Percentiles rank a stretch among this genome's conserved stretches.
These are phyloP conservation scores for Junonia oenone DNA, from an alignment of 2,888 invertebrate genomes.

Conservation along the genomic window DNA sequence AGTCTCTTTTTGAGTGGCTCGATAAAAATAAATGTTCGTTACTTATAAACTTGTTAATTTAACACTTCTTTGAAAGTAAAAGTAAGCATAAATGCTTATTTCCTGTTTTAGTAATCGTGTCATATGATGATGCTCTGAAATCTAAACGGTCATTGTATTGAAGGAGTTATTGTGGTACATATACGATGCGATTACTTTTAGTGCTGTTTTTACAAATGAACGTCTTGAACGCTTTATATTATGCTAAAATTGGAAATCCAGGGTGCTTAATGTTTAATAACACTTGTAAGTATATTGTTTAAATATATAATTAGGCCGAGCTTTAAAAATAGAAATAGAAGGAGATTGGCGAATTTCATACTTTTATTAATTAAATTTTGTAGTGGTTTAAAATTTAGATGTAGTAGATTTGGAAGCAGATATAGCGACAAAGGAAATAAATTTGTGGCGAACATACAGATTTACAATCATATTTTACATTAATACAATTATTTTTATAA, in stretches of 20 bases:
- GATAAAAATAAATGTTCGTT: no score
- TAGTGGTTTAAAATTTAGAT: no score
- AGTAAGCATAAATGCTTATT: slow-evolving; percentile 1
- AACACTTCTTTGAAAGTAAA: background rate
- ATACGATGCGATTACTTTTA: slow-evolving; percentile 25
- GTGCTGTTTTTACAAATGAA: slow-evolving; percentile 36
- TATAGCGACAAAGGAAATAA: no score
- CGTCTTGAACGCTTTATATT: slow-evolving; percentile 42
- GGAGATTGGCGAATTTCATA: background rate
- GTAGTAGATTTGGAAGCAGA: no score
- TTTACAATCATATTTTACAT: no score
- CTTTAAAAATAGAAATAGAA: no score
- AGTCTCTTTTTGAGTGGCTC: no score
- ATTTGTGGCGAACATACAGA: no score
- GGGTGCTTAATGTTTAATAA: slow-evolving; percentile 55
- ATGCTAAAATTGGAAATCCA: slow-evolving; percentile 44
- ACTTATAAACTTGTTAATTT: background rate
- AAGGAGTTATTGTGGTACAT: background rate
- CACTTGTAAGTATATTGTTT: slow-evolving; percentile 53
- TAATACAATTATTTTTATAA: no score
- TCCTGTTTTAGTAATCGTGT: slow-evolving; percentile 12
- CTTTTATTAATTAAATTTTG: no score
- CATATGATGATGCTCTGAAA: background rate
- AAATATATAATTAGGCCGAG: background rate
- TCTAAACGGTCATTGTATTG: slow-evolving; percentile 1